These are phyloP conservation scores for Apeira syringaria DNA, from an alignment of 2,888 invertebrate genomes.

Conservation along the genomic window DNA sequence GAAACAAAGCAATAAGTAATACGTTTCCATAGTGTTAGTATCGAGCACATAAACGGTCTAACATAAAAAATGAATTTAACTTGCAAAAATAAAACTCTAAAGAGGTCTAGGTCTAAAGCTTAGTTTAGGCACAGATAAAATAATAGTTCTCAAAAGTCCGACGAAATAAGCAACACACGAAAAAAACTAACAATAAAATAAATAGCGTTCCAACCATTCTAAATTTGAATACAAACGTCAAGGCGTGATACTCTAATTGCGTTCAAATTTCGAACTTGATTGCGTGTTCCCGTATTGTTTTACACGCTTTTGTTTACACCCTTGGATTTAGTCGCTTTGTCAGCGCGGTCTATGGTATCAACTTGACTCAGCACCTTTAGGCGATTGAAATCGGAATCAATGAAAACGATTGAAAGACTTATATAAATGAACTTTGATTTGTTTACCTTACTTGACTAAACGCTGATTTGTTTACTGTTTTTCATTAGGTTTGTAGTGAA, in stretches of 20 bases:
- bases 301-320: conserved; percentile 56
- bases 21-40: too few relatives aligned
- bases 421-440: too few relatives aligned
- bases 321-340: conserved; percentile 33
- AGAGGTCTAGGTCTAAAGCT: too few relatives aligned
- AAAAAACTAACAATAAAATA: conserved; percentile 20
- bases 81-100: too few relatives aligned
- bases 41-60: too few relatives aligned
- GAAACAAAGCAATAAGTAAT: too few relatives aligned
- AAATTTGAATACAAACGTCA: conserved; percentile 73
- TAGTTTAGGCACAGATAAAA: too few relatives aligned
- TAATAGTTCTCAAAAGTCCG: too few relatives aligned
- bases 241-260: conserved; percentile 69
- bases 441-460: too few relatives aligned
- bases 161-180: conserved; percentile 46
- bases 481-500: too few relatives aligned
- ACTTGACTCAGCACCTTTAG: conserved; percentile 19
- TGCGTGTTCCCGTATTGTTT: conserved; percentile 66
- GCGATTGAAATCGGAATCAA: conserved; percentile 13
- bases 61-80: too few relatives aligned
- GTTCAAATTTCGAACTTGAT: conserved; percentile 66
- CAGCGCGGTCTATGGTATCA: conserved; percentile 14
- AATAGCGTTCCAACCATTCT: conserved; percentile 47
- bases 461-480: too few relatives aligned
- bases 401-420: background rate